phyloP scores from a whole-genome alignment of 2,888 invertebrate species.

The Adelphocoris suturalis region DNA sequence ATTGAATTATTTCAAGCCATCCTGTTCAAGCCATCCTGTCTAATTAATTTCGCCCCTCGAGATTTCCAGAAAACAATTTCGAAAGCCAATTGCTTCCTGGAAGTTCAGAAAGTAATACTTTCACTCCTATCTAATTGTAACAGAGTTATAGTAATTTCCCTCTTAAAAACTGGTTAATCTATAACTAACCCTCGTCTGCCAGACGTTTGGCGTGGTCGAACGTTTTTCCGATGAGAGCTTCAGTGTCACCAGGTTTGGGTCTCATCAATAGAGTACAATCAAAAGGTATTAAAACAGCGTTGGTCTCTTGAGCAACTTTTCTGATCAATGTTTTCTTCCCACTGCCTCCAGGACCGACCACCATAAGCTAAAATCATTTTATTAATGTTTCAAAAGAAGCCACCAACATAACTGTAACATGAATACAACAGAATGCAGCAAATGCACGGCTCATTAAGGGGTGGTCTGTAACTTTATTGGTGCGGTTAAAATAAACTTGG shows the following conservation, averaged over 20 bases:
- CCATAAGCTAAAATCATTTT: constrained; percentile 77
- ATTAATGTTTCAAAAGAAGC: constrained; percentile 74
- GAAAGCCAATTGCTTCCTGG: too few species aligned
- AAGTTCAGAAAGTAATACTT: too few species aligned
- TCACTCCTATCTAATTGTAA: background rate
- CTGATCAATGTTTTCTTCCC: constrained; percentile 82
- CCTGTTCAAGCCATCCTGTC: too few species aligned
- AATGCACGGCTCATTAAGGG: background rate
- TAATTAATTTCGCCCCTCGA: too few species aligned
- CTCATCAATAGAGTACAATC: constrained; percentile 79
- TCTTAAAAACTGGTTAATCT: constrained; percentile 33
- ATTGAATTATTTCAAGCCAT: too few species aligned
- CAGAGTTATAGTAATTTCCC: background rate
- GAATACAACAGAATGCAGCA: background rate
- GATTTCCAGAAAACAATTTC: too few species aligned
- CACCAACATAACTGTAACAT: background rate
- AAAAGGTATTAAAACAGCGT: constrained; percentile 80
- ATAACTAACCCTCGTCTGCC: constrained; percentile 78
- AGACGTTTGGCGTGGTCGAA: constrained; percentile 79
- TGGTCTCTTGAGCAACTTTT: constrained; percentile 79
- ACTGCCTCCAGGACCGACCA: constrained; percentile 82
- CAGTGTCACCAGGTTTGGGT: constrained; percentile 81
- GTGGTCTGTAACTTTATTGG: too few species aligned
- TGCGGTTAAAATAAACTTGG: too few species aligned
- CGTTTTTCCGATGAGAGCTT: constrained; percentile 79